Base-by-base conservation (phyloP, 2,797 vertebrate species). In the Strix occidentalis region DNA sequence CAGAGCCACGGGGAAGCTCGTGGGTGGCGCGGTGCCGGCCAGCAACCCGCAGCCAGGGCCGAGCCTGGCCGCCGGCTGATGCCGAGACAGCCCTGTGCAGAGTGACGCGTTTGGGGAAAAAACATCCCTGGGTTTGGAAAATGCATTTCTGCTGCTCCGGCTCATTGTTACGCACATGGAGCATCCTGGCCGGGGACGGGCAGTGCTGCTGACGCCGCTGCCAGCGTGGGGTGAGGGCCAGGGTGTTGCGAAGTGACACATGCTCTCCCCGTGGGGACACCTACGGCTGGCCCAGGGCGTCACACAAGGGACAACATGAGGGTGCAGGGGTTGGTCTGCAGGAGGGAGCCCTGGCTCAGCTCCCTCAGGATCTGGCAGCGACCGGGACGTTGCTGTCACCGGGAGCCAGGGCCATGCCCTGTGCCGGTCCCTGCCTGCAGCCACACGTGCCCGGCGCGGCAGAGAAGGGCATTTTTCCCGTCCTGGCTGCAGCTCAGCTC, bases 211-310 rank as follows among this genome's bases (percentile, higher is more conserved):
- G 16, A 9, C 16, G 4, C 43, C 2, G 12, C 57, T 8, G 60
- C 15, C 18, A 6, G 37, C 1, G 26, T 2, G 50, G 39, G 61
- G 41, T 1, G 10, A 37, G 18, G 61, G 51, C 50, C 2, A 5
- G 39, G 48, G 68, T 33, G 81, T 45, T 24, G 2, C 6, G 1
- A 48, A n/a, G 51, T 10, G 51, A 45, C 43, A 13, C 25, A 1
- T 5, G 58, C 41, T 20, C 18, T 11, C 51, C 4, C 46, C 7
- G 6, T 1, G 7, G 23, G 14, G 39, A 64, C 6, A 17, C 43
- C 43, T 43, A 18, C 16, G 16, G 43, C 43, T 43, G 43, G 43
- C 43, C 43, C 43, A 43, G 43, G 16, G 16, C 7, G 4, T 43
- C 43, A 18, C 43, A 43, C 43, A 43, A 43, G 43, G 43, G 43